Base-by-base conservation (phyloP, 2,888 invertebrate genomes). In the Parascotia fuliginaria region DNA sequence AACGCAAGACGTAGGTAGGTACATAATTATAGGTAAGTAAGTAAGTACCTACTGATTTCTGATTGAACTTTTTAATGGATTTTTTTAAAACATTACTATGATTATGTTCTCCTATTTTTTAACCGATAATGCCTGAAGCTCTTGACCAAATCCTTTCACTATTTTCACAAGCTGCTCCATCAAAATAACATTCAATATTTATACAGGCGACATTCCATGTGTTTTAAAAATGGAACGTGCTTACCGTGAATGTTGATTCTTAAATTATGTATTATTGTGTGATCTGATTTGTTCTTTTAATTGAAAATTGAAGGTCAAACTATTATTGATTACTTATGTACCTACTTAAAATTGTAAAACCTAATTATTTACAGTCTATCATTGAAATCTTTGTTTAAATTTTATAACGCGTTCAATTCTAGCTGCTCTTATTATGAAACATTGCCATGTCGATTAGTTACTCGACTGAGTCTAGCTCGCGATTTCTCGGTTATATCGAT, bases 401-500 rank as follows among this genome's bases (percentile, higher is more conserved):
- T 49, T 64, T 42, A 53, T 44, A 55, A 44, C 60, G 47, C 42
- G 51, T 54, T 65, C 42, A 37, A 43, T 65, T 65, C 53, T 51
- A 34, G 41, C 45, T 33, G 6, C 28, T 19, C 12, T 32, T 34
- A 51, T 62, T 41, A 65, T 53, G 49, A 59, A 65, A 60, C 55
- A 45, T 56, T 60, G 50, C 55, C 44, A 56, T 52, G 55, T 62
- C 58, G 56, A 66, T 66, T 68, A 66, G 49, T 31, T 51, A 51
- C 46, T 60, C 66, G 65, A 72, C 55, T 63, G 50, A 63, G 50
- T 64, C 69, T 71, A 71, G 75, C 63, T 62, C 57, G 60, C 58
- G 53, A 65, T 68, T 65, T 64, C 60, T 63, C 52, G 47, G 53
- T 62, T 70, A 71, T 60, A 62, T 67, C 60, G 66, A 64, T 84